These are phyloP conservation scores for Globodera rostochiensis DNA, from an alignment of 1,140 invertebrate species.

Conservation along the genomic window DNA sequence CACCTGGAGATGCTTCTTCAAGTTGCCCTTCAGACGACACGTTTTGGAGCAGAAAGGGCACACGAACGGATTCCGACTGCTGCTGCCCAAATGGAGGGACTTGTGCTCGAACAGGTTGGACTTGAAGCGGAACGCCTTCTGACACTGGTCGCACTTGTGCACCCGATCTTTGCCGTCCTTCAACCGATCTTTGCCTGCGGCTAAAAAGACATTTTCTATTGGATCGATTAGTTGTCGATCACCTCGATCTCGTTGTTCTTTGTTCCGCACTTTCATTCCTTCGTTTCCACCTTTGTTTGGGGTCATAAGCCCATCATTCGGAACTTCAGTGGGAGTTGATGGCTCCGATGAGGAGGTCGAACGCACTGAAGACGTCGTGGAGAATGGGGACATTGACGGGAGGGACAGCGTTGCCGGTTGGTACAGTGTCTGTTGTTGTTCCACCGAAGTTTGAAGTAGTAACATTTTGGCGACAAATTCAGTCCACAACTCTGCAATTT, in stretches of 20 bases:
- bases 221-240: background rate
- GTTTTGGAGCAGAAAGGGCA: conserved; percentile 51
- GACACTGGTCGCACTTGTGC: conserved; percentile 37
- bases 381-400: background rate
- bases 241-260: background rate
- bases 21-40: conserved; percentile 60
- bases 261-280: background rate
- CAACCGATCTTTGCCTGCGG: background rate
- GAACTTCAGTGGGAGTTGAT: background rate
- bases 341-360: background rate
- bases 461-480: background rate
- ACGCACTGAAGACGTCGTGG: background rate
- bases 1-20: conserved; percentile 62
- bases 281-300: background rate
- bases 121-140: conserved; percentile 71
- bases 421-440: background rate
- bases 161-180: conserved; percentile 24
- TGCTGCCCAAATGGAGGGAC: conserved; percentile 74
- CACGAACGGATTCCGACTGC: conserved; percentile 39
- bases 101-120: conserved; percentile 80
- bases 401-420: background rate
- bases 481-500: background rate
- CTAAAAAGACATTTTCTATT: background rate
- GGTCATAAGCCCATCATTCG: background rate
- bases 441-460: background rate